Base-by-base conservation (phyloP, 1,140 invertebrate genomes). In the Drosophila ananassae region DNA sequence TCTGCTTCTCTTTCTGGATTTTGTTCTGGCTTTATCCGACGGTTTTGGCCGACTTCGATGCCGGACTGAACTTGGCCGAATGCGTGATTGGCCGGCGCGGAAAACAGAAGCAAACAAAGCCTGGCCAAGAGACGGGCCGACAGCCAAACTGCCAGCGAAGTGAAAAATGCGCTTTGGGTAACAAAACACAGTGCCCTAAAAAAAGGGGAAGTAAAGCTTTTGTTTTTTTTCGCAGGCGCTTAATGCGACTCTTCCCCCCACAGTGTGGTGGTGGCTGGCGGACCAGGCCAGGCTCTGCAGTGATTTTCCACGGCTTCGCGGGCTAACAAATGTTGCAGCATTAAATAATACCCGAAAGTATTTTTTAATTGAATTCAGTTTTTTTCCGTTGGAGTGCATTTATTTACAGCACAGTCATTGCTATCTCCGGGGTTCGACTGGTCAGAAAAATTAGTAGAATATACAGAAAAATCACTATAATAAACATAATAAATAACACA, bases 81-180 rank as follows among this genome's bases (percentile, higher is more conserved):
- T 81, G 82, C 82, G 82, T 87, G 82, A 85, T 85, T 87, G 82
- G 82, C 81, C 62, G 52, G 68, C 68, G 73, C 41, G 63, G 63
- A 82, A 77, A 74, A 73, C 63, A 66, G 44, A 61, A 44, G 55
- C 55, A 73, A 58, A 69, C 46, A 72, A 78, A 69, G 62, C 67
- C 61, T 52, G 62, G 30, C 62, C 51, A 25, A 68, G 64, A 68
- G 66, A 68, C 50, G 66, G 32, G 62, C 50, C 50, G 68, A 50
- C 39, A 75, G 63, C 39, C 71, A 60, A 76, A 67, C 54, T 60
- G 73, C 73, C 63, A 83, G 47, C 54, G 68, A 68, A 77, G 52
- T 50, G 74, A 64, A 80, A 52, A 63, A 75, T 75, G 73, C 72
- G 72, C 73, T 74, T 74, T 74, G 52, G 72, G 72, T 69, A 69